phyloP scores from a whole-genome alignment of 2,888 invertebrate species.

The Eupithecia centaureata region DNA sequence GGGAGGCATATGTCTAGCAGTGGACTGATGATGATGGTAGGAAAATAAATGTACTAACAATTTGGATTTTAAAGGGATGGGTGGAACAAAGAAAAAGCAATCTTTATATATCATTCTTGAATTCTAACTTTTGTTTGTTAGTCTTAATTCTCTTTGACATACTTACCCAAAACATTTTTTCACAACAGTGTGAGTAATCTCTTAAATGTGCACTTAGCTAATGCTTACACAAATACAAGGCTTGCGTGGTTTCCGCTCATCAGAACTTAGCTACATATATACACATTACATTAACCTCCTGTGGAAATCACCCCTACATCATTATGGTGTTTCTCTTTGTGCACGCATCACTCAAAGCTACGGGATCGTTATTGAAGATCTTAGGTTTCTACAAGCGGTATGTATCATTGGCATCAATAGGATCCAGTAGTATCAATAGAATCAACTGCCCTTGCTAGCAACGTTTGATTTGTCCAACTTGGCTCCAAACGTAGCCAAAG shows the following conservation, averaged over 20 bases:
- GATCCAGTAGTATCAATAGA: background rate
- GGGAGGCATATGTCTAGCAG: no score
- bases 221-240: background rate
- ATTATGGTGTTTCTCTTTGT: slow-evolving; percentile 26
- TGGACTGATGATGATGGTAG: no score
- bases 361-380: slow-evolving; percentile 30
- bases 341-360: slow-evolving; percentile 36
- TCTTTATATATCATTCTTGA: no score
- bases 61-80: no score
- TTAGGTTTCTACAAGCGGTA: slow-evolving; percentile 25
- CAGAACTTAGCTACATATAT: background rate
- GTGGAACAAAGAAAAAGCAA: no score
- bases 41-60: no score
- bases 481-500: background rate
- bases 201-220: background rate
- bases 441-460: background rate
- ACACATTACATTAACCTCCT: background rate
- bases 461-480: background rate
- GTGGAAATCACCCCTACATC: slow-evolving; percentile 21
- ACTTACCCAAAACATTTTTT: no score
- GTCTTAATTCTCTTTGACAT: no score
- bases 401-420: slow-evolving; percentile 14
- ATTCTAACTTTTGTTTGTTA: no score
- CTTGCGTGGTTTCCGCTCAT: background rate
- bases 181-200: background rate